phyloP scores from a whole-genome alignment of 2,113 vertebrate genomes.

The Pyrgilauda ruficollis region DNA sequence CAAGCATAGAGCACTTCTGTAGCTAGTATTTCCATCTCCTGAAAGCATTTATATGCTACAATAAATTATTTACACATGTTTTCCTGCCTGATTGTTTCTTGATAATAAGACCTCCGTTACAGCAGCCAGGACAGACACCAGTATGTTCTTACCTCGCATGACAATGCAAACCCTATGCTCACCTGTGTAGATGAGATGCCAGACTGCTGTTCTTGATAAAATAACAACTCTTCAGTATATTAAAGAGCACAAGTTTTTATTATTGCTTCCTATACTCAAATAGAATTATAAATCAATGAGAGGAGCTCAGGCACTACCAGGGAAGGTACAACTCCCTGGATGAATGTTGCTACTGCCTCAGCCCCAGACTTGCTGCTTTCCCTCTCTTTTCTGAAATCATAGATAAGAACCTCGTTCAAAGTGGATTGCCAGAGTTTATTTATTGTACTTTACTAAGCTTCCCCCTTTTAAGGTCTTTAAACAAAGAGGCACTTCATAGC shows the following conservation, averaged over 20 bases:
- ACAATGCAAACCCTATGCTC: not conserved
- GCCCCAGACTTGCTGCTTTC: not conserved
- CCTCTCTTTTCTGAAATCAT: not conserved
- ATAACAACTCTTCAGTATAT: not conserved
- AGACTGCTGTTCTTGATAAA: not conserved
- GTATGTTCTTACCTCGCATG: not conserved
- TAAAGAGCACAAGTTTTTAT: not conserved
- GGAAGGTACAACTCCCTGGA: not conserved
- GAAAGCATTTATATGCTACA: not conserved
- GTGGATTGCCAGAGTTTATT: not conserved
- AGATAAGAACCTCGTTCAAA: constrained; percentile 1
- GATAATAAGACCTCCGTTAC: not conserved
- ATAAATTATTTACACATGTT: not conserved
- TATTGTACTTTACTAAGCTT: not conserved
- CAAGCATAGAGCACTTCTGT: not conserved
- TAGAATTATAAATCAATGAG: not conserved
- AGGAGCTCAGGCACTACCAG: not conserved
- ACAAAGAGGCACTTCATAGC: not conserved
- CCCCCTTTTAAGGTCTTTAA: constrained; percentile 4
- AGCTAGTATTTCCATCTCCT: not conserved
- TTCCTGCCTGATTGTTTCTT: not conserved
- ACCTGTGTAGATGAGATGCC: not conserved
- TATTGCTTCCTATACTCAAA: not conserved
- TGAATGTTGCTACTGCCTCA: not conserved
- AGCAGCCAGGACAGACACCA: not conserved